Evolutionary conservation across 2,888 invertebrate genomes (phyloP).

Genomic region (Salticus scenicus): DNA sequence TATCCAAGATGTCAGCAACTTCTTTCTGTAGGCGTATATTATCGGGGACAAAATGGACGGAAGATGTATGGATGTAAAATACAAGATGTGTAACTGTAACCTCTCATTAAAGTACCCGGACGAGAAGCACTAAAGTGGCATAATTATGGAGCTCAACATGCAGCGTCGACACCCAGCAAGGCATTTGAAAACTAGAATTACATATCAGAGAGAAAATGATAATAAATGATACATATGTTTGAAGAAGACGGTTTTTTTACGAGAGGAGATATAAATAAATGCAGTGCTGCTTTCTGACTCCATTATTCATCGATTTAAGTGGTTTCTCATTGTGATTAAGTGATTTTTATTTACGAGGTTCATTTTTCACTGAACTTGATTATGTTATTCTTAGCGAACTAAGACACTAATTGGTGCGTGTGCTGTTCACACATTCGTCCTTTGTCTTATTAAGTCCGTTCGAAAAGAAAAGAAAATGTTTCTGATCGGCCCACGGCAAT

Average conservation of each 20-base stretch:
- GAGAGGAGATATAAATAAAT: no score
- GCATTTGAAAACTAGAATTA: neutral
- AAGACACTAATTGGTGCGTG: no score
- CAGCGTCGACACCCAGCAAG: neutral
- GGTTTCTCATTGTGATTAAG: no score
- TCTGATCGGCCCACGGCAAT: no score
- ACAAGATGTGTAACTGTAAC: conserved; percentile 4
- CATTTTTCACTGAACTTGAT: no score
- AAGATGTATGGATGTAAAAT: conserved; percentile 4
- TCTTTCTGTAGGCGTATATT: neutral
- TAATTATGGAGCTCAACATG: neutral
- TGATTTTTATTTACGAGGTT: no score
- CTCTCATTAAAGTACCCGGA: neutral
- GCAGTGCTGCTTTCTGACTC: no score
- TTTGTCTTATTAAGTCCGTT: no score
- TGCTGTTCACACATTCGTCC: no score
- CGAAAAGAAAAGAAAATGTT: no score
- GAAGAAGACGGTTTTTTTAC: neutral
- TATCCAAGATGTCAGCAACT: neutral
- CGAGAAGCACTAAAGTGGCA: neutral
- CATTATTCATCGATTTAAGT: no score
- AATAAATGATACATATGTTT: neutral
- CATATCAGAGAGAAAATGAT: neutral
- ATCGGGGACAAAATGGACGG: conserved; percentile 3
- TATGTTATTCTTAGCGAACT: no score